A percentile compares a stretch with the other conserved stretches of the same genome.
Evolutionary conservation across 2,797 vertebrate species (phyloP).

Genomic region (Taeniopygia guttata): DNA sequence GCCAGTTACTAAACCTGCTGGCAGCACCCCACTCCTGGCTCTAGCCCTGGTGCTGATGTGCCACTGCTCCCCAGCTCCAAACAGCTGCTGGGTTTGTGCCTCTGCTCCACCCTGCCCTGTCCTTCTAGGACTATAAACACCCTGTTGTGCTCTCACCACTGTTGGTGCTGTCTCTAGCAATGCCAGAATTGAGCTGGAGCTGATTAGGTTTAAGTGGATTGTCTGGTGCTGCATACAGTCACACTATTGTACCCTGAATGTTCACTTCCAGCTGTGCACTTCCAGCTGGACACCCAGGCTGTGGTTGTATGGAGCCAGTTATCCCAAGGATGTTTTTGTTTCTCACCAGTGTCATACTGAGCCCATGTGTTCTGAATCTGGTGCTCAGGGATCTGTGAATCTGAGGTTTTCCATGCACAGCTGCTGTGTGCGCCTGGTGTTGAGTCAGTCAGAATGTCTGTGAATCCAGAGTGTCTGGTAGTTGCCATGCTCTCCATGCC

Average conservation of each 20-base stretch:
- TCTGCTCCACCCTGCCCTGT: neutral
- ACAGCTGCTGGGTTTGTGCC: neutral
- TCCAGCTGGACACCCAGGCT: neutral
- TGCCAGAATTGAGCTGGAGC: neutral
- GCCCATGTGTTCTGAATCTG: neutral
- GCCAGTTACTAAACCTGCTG: neutral
- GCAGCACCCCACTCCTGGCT: neutral
- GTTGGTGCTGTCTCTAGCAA: neutral
- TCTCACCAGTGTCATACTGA: neutral
- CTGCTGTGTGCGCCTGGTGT: neutral
- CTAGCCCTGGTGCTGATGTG: slow-evolving; percentile 55
- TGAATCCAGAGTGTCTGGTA: neutral
- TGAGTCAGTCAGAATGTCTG: neutral
- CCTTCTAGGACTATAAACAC: slow-evolving; percentile 13
- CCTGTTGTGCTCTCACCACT: neutral
- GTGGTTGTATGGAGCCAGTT: neutral
- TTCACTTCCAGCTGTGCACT: neutral
- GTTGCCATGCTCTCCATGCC: neutral
- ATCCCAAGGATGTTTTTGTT: neutral
- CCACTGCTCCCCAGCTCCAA: neutral
- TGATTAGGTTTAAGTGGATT: neutral
- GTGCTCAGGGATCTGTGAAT: neutral
- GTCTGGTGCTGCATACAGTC: neutral
- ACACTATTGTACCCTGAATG: neutral
- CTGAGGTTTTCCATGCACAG: neutral